Evolutionary conservation across 2,113 vertebrate species (phyloP).

Genomic region (Noctilio leporinus): DNA sequence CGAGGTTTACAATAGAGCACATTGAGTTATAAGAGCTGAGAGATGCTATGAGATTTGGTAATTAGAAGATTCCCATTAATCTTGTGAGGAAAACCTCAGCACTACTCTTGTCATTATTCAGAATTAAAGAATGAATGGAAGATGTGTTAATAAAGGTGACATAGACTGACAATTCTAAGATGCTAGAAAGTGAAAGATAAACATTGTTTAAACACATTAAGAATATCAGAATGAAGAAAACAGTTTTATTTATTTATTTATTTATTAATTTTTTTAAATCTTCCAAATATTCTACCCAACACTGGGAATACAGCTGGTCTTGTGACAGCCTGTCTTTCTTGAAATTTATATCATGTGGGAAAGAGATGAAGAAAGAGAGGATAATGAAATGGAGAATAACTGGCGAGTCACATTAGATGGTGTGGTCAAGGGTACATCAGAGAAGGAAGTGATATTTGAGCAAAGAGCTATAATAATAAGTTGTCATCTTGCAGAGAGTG

Average conservation of each 20-base stretch:
- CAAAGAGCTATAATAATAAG: not conserved
- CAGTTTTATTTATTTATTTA: rapidly evolving
- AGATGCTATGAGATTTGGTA: too few species aligned
- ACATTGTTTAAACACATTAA: too few species aligned
- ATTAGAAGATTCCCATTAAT: rapidly evolving
- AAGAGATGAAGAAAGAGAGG: not conserved
- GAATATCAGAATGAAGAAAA: not conserved
- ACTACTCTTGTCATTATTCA: rapidly evolving
- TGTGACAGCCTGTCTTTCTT: not conserved
- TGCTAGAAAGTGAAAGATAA: rapidly evolving
- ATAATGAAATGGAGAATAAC: too few species aligned
- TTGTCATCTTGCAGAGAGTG: rapidly evolving
- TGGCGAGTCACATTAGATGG: rapidly evolving
- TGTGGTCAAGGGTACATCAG: rapidly evolving
- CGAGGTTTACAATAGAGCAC: not conserved
- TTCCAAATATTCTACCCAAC: too few species aligned
- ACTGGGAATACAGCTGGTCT: too few species aligned
- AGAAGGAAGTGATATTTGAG: not conserved
- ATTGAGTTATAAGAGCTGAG: not conserved
- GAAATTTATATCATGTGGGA: not conserved
- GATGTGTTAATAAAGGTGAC: rapidly evolving
- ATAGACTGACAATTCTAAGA: rapidly evolving
- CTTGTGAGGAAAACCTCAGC: not conserved
- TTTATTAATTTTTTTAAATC: not conserved
- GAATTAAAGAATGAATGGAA: rapidly evolving